These are phyloP conservation scores for Micoletzkya japonica DNA, from an alignment of 2,888 invertebrate species.

Conservation along the genomic window DNA sequence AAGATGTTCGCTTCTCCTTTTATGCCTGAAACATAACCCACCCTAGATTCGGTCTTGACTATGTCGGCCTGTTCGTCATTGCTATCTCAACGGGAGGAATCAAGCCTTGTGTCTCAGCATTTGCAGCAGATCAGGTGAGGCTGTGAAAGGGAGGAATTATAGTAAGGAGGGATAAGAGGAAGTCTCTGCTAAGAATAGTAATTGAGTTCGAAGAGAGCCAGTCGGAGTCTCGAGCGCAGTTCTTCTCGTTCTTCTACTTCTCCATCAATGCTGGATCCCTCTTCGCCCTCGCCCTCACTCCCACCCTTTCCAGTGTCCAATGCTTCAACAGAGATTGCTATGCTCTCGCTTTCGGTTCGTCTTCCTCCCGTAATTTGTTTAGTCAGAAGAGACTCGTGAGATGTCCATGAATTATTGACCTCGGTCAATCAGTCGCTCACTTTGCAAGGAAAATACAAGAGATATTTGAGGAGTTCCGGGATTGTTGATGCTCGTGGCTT, in stretches of 20 bases:
- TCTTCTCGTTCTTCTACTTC: slow-evolving; percentile 93
- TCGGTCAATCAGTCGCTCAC: not conserved
- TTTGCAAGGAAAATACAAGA: not conserved
- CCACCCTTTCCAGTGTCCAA: slow-evolving; percentile 55
- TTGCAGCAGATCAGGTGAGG: slow-evolving; percentile 81
- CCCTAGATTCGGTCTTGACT: slow-evolving; percentile 43
- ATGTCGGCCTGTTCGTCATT: slow-evolving; percentile 76
- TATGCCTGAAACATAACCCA: not conserved
- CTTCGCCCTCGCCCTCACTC: slow-evolving; percentile 60
- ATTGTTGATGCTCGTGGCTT: slow-evolving; percentile 57
- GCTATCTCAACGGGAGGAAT: slow-evolving; percentile 91
- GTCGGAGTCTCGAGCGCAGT: slow-evolving; percentile 77
- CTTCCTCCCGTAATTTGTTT: not conserved
- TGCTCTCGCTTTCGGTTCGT: slow-evolving; percentile 67
- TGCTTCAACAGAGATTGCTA: slow-evolving; percentile 63
- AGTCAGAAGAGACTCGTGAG: not conserved
- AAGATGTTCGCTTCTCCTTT: not conserved
- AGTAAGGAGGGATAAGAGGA: not conserved
- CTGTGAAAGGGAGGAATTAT: not conserved
- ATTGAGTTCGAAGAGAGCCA: slow-evolving; percentile 68
- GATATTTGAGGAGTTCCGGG: slow-evolving; percentile 54
- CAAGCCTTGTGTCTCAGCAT: slow-evolving; percentile 91
- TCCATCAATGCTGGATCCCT: slow-evolving; percentile 80
- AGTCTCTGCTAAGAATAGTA: not conserved
- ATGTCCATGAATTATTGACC: not conserved